These are phyloP conservation scores for Drosophila albomicans DNA, from an alignment of 1,140 invertebrate species.

Conservation along the genomic window DNA sequence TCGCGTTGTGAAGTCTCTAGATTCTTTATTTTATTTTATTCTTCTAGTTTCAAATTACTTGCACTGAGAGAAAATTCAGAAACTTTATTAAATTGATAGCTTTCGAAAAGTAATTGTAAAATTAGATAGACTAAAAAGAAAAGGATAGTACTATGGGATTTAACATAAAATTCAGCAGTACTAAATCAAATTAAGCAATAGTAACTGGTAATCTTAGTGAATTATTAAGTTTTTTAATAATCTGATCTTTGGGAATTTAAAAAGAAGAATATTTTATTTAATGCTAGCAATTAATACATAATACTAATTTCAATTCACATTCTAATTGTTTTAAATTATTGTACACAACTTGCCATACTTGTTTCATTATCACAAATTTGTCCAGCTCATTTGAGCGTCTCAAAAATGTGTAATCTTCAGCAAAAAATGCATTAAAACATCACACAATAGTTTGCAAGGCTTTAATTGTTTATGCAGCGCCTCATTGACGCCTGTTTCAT, in stretches of 20 bases:
- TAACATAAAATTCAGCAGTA: no score
- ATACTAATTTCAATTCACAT: no score
- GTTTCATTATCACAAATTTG: slow-evolving; percentile 11
- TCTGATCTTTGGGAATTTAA: no score
- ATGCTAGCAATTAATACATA: background rate
- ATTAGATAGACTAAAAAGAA: background rate
- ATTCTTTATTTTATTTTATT: background rate
- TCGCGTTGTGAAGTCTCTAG: background rate
- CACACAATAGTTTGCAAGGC: slow-evolving; percentile 51
- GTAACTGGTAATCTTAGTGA: no score
- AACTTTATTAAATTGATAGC: background rate
- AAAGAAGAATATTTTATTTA: no score
- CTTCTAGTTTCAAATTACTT: slow-evolving; percentile 1
- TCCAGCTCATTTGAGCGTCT: slow-evolving; percentile 45
- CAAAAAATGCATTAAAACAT: slow-evolving; percentile 51
- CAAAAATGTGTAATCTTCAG: slow-evolving; percentile 73
- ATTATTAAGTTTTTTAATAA: no score
- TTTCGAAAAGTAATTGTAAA: background rate
- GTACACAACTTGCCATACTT: background rate
- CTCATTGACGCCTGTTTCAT: slow-evolving; percentile 71
- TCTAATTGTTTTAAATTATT: no score
- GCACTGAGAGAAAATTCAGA: background rate
- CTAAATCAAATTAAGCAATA: no score
- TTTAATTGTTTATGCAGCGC: slow-evolving; percentile 80
- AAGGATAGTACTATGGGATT: background rate